phyloP scores from a whole-genome alignment of 1,140 invertebrate genomes.

The Rhopalosiphum padi region DNA sequence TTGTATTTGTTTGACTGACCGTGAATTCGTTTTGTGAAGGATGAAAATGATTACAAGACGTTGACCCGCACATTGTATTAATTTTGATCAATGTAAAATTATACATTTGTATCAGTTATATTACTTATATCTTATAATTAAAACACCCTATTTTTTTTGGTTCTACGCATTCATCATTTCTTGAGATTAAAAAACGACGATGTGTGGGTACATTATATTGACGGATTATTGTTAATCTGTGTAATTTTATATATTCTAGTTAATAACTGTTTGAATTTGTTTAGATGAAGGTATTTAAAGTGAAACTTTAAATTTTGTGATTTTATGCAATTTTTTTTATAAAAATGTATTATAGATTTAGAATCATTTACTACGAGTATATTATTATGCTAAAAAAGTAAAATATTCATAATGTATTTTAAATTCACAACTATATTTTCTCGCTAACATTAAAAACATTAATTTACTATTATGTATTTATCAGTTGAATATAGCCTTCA shows the following conservation, averaged over 20 bases:
- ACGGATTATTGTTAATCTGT: not conserved
- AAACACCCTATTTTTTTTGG: not conserved
- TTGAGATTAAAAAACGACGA: not conserved
- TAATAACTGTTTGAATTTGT: not conserved
- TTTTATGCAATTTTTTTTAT: not conserved
- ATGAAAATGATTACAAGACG: constrained; percentile 1
- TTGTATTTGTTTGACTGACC: not conserved
- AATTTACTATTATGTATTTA: not conserved
- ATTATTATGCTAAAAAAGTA: not conserved
- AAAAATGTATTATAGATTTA: not conserved
- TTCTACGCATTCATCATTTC: not conserved
- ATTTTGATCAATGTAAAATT: not conserved
- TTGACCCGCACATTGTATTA: not conserved
- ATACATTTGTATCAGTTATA: not conserved
- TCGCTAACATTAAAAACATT: not conserved
- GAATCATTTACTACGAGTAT: not conserved
- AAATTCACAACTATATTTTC: not conserved
- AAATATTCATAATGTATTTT: not conserved
- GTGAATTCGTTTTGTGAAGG: constrained; percentile 2
- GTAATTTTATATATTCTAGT: not conserved
- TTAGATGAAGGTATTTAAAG: not conserved
- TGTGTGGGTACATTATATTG: not conserved
- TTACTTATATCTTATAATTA: not conserved
- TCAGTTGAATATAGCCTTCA: not conserved
- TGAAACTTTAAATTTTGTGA: not conserved